phyloP scores from a whole-genome alignment of 1,140 invertebrate genomes.

The Habropoda laboriosa region DNA sequence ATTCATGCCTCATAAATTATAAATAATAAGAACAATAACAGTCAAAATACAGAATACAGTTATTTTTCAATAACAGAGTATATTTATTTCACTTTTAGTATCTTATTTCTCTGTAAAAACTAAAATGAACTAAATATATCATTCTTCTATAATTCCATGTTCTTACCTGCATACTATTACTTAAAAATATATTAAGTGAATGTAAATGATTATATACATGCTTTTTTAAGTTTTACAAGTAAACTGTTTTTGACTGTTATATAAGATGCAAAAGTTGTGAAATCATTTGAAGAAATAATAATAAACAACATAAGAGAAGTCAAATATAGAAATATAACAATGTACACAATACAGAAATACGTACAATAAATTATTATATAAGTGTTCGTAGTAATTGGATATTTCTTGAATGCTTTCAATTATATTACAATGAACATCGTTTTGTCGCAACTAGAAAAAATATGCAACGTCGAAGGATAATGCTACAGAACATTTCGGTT shows the following conservation, averaged over 20 bases:
- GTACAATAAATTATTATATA: conserved; percentile 47
- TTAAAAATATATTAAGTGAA: conserved; percentile 26
- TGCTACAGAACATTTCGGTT: conserved; percentile 57
- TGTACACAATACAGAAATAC: conserved; percentile 35
- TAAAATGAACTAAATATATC: conserved; percentile 15
- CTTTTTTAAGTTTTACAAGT: conserved; percentile 5
- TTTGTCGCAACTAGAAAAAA: conserved; percentile 55
- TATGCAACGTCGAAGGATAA: conserved; percentile 54
- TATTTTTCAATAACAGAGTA: conserved; percentile 26
- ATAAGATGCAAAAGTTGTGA: conserved; percentile 51
- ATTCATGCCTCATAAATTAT: conserved; percentile 55
- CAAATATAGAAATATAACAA: conserved; percentile 44
- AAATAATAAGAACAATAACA: conserved; percentile 63
- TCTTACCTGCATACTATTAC: conserved; percentile 43
- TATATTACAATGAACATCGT: conserved; percentile 33
- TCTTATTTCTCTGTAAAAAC: not conserved
- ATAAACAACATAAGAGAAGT: conserved; percentile 37
- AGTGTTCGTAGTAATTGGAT: conserved; percentile 21
- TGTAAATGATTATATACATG: conserved; percentile 10
- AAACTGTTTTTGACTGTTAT: conserved; percentile 66
- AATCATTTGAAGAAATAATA: conserved; percentile 55
- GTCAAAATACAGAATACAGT: conserved; percentile 59
- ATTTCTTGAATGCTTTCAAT: conserved; percentile 26
- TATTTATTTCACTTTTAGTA: conserved; percentile 5
- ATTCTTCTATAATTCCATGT: conserved; percentile 18